These are phyloP conservation scores for Latrodectus elegans DNA, from an alignment of 2,888 invertebrate species.

Conservation along the genomic window DNA sequence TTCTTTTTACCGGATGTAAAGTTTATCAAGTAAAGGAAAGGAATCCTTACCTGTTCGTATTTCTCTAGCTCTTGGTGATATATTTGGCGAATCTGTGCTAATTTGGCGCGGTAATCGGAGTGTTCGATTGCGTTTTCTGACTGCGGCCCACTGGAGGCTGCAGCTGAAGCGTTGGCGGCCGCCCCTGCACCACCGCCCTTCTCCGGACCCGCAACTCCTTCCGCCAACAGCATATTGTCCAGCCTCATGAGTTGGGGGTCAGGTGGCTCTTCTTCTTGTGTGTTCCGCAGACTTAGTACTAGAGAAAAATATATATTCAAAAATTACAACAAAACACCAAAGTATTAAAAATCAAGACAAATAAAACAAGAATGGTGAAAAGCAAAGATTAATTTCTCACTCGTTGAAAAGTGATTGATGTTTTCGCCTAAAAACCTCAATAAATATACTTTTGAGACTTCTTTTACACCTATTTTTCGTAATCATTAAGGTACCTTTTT, in stretches of 20 bases:
- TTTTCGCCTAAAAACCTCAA: too few relatives aligned
- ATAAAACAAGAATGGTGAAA: too few relatives aligned
- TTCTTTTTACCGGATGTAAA: too few relatives aligned
- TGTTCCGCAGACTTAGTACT: constrained; percentile 95
- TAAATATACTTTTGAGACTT: too few relatives aligned
- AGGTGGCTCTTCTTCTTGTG: constrained; percentile 98
- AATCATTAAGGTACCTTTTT: too few relatives aligned
- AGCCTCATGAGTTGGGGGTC: constrained; percentile 98
- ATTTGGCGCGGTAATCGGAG: constrained; percentile 98
- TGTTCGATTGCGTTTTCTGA: constrained; percentile 98
- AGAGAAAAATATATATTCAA: constrained; percentile 71
- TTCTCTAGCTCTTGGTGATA: constrained; percentile 99
- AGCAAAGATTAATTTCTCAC: too few relatives aligned
- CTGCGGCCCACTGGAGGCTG: constrained; percentile 81
- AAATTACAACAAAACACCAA: too few relatives aligned
- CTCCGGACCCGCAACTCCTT: constrained; percentile 97
- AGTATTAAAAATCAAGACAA: too few relatives aligned
- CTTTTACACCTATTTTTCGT: too few relatives aligned
- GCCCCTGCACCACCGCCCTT: constrained; percentile 82
- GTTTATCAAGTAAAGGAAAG: too few relatives aligned
- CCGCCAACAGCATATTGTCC: constrained; percentile 98
- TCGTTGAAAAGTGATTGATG: too few relatives aligned
- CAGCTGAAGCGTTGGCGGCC: constrained; percentile 86
- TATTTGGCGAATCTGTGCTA: constrained; percentile 98
- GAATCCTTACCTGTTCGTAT: constrained; percentile 88